Evolutionary conservation across 1,140 invertebrate genomes (phyloP).

Genomic region (Oreohelix idahoensis): DNA sequence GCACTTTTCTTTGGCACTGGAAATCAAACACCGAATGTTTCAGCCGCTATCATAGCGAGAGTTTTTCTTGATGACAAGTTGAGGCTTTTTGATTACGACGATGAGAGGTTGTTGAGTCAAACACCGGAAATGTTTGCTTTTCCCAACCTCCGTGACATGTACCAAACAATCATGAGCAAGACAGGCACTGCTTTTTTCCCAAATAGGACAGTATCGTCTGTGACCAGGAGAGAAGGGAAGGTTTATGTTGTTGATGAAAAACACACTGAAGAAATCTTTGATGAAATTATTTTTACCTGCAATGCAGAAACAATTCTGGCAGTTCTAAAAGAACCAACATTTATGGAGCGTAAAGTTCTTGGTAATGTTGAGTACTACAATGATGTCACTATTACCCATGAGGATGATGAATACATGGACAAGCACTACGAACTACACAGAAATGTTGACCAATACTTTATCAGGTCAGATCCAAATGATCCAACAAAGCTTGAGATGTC

Average conservation of each 20-base stretch:
- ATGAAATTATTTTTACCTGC: conserved; percentile 66
- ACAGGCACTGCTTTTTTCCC: conserved; percentile 44
- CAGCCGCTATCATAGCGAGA: conserved; percentile 62
- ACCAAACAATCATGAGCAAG: conserved; percentile 55
- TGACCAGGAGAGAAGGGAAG: conserved; percentile 42
- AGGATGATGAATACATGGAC: conserved; percentile 64
- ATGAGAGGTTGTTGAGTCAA: conserved; percentile 56
- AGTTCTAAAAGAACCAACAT: conserved; percentile 54
- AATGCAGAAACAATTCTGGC: conserved; percentile 62
- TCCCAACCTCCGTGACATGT: conserved; percentile 61
- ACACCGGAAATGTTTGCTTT: conserved; percentile 67
- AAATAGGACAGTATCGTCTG: conserved; percentile 47
- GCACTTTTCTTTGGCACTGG: conserved; percentile 66
- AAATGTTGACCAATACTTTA: conserved; percentile 62
- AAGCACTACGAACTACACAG: conserved; percentile 62
- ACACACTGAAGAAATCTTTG: conserved; percentile 50
- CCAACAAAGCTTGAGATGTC: conserved; percentile 63
- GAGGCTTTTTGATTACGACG: conserved; percentile 62
- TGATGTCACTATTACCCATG: conserved; percentile 64
- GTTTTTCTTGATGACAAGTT: conserved; percentile 66
- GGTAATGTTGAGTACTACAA: conserved; percentile 65
- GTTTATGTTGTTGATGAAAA: conserved; percentile 52
- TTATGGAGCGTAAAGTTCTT: conserved; percentile 55
- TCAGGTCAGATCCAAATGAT: conserved; percentile 56
- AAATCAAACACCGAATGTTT: conserved; percentile 64